These are phyloP conservation scores for Phaonia tiefii DNA, from an alignment of 2,888 invertebrate genomes.

Conservation along the genomic window DNA sequence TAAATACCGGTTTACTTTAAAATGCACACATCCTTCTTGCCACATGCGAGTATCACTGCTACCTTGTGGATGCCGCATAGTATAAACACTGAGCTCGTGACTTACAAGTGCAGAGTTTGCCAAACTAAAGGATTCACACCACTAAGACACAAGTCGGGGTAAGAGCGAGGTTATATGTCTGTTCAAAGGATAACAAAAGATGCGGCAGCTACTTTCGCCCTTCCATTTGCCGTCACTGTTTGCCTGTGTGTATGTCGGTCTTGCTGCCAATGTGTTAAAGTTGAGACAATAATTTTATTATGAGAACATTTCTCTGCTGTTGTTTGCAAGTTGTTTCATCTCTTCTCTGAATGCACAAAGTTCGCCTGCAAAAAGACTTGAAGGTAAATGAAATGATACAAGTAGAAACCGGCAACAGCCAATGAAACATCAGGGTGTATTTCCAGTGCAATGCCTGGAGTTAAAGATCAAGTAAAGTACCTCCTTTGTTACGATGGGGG, in stretches of 20 bases:
- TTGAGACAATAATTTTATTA: conserved; percentile 31
- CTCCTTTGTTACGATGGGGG: neutral
- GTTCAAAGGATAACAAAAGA: too few relatives aligned
- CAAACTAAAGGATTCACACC: too few relatives aligned
- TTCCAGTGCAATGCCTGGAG: conserved; percentile 18
- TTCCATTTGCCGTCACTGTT: neutral
- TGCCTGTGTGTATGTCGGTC: neutral
- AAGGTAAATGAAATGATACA: conserved; percentile 23
- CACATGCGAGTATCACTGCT: too few relatives aligned
- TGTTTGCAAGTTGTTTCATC: neutral
- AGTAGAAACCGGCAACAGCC: neutral
- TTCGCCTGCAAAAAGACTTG: conserved; percentile 6
- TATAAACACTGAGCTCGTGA: too few relatives aligned
- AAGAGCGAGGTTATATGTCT: too few relatives aligned
- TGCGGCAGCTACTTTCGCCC: neutral
- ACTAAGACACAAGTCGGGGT: too few relatives aligned
- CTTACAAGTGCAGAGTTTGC: too few relatives aligned
- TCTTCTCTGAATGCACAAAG: neutral
- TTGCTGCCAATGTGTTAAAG: conserved; percentile 5
- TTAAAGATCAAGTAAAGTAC: conserved; percentile 31
- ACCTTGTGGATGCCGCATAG: too few relatives aligned
- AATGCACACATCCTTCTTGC: neutral
- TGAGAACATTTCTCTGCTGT: conserved; percentile 1
- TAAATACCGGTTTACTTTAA: conserved; percentile 8
- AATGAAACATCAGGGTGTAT: neutral